Evolutionary conservation across 2,113 vertebrate genomes (phyloP).

Genomic region (Lathamus discolor): DNA sequence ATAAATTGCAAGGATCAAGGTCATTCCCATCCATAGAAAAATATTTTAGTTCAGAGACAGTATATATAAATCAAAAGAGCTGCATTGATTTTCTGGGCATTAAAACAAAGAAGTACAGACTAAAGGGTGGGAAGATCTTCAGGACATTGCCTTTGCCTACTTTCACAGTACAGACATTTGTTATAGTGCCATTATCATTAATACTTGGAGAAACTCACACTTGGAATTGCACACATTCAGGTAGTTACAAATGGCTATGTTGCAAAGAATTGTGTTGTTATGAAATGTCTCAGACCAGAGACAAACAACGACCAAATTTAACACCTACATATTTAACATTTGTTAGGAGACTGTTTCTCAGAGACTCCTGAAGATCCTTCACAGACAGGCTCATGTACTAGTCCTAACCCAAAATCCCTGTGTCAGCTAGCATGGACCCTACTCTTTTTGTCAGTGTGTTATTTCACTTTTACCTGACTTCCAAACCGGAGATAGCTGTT

Average conservation of each 20-base stretch:
- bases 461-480: neutral
- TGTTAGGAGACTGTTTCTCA: neutral
- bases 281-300: neutral
- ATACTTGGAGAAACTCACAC: neutral
- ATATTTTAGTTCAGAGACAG: neutral
- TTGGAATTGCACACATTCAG: neutral
- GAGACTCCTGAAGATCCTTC: neutral
- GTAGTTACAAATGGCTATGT: neutral
- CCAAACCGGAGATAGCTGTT: neutral
- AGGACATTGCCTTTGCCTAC: neutral
- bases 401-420: neutral
- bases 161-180: neutral
- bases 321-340: neutral
- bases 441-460: neutral
- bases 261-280: neutral
- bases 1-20: neutral
- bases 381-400: neutral
- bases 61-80: neutral
- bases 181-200: neutral
- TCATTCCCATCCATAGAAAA: neutral
- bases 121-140: neutral
- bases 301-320: neutral
- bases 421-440: neutral
- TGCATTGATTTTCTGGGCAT: neutral
- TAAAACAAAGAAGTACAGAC: neutral